These are phyloP conservation scores for Paraescarpia echinospica DNA, from an alignment of 1,140 invertebrate species.

Conservation along the genomic window DNA sequence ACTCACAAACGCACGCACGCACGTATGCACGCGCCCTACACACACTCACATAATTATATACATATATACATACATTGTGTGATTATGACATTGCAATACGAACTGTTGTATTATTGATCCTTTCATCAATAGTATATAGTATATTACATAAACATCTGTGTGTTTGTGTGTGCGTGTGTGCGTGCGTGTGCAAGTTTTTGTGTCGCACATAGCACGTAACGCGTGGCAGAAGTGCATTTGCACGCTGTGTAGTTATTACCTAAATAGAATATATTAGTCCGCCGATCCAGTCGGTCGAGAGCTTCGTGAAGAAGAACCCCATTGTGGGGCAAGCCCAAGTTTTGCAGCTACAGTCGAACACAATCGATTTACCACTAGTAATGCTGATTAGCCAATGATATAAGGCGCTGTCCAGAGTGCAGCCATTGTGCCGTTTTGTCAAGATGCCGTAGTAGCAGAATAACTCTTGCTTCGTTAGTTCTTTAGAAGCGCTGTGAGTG, in stretches of 20 bases:
- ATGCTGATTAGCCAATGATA: neutral
- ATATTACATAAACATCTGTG: no score
- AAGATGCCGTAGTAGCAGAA: neutral
- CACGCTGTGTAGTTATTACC: neutral
- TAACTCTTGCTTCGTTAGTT: neutral
- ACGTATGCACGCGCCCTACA: no score
- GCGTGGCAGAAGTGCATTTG: no score
- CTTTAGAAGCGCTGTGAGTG: neutral
- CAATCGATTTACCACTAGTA: neutral
- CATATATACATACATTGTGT: no score
- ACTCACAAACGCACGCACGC: no score
- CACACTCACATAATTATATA: no score
- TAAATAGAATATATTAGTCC: neutral
- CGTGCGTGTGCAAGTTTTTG: no score
- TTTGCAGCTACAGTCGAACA: neutral
- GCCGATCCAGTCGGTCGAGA: constrained; percentile 6
- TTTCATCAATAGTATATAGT: no score
- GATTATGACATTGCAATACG: no score
- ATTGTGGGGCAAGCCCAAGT: neutral
- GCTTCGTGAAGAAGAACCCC: neutral
- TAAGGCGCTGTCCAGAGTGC: neutral
- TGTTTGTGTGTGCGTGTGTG: no score
- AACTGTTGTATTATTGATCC: no score
- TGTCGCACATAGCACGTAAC: no score
- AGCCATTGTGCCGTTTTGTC: neutral